Evolutionary conservation across 2,888 invertebrate genomes (phyloP).

Genomic region (Dryocosmus kuriphilus): DNA sequence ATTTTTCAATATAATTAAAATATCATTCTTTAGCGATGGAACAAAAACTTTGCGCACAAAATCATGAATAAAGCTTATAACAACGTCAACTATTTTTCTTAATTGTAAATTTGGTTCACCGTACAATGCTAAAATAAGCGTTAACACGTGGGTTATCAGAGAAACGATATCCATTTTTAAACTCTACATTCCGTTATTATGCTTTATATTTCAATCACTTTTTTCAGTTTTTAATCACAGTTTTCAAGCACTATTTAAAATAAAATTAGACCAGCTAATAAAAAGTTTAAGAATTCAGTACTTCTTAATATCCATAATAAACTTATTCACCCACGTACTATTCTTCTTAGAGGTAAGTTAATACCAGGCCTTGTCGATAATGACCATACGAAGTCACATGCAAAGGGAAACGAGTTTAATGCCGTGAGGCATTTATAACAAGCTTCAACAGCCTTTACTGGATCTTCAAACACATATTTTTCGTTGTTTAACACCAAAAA

Average conservation of each 20-base stretch:
- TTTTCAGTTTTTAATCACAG: too few relatives aligned
- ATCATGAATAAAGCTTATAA: constrained; percentile 38
- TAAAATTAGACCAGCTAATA: too few relatives aligned
- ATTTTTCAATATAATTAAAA: constrained; percentile 28
- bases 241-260: too few relatives aligned
- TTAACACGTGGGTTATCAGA: constrained; percentile 17
- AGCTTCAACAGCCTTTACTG: constrained; percentile 40
- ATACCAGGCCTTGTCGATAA: constrained; percentile 43
- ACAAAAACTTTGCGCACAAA: constrained; percentile 42
- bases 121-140: constrained; percentile 46
- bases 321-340: neutral
- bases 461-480: constrained; percentile 19
- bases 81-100: constrained; percentile 41
- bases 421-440: constrained; percentile 48
- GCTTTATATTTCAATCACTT: too few relatives aligned
- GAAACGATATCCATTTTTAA: too few relatives aligned
- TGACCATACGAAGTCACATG: constrained; percentile 41
- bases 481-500: constrained; percentile 30
- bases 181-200: too few relatives aligned
- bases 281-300: too few relatives aligned
- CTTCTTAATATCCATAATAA: too few relatives aligned
- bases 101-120: constrained; percentile 42
- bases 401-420: constrained; percentile 33
- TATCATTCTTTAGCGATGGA: constrained; percentile 44
- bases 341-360: constrained; percentile 4